Conservation (phyloP, 2,888 invertebrate species). For the Conchocele bisecta region DNA sequence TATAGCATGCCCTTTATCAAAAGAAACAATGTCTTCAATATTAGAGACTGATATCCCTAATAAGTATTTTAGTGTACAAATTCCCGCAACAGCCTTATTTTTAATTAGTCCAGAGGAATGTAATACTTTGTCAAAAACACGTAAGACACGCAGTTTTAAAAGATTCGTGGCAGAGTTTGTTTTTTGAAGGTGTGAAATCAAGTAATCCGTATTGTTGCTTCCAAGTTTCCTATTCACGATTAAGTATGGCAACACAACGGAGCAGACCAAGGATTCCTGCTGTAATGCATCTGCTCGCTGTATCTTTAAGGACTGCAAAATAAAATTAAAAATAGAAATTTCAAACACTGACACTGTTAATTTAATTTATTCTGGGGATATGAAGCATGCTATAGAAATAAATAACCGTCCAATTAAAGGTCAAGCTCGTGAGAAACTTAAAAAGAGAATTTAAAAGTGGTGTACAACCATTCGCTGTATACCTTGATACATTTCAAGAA, state of each 20-base stretch:
- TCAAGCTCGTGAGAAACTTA: not conserved
- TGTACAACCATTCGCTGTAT: not conserved
- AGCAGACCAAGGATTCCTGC: not conserved
- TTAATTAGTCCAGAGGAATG: not conserved
- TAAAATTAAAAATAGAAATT: conserved; percentile 1
- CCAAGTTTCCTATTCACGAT: not conserved
- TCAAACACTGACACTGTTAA: not conserved
- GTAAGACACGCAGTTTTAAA: not conserved
- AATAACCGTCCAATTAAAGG: not conserved
- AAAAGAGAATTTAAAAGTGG: conserved; percentile 4
- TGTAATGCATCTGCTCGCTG: not conserved
- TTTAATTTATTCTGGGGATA: not conserved
- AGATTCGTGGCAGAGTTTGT: conserved; percentile 9
- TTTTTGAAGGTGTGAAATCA: not conserved
- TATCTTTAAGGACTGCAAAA: not conserved
- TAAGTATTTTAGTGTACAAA: not conserved
- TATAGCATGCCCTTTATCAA: not conserved
- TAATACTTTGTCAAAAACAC: not conserved
- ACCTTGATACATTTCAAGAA: not conserved
- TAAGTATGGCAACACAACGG: not conserved
- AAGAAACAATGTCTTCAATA: not conserved
- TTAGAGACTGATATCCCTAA: not conserved
- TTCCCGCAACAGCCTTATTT: not conserved
- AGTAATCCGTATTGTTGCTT: conserved; percentile 12
- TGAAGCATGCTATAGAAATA: conserved; percentile 2